Evolutionary conservation across 2,113 vertebrate genomes (phyloP), one percentile per base, ranked within the genome.

Genomic region (Apeltes quadracus): DNA sequence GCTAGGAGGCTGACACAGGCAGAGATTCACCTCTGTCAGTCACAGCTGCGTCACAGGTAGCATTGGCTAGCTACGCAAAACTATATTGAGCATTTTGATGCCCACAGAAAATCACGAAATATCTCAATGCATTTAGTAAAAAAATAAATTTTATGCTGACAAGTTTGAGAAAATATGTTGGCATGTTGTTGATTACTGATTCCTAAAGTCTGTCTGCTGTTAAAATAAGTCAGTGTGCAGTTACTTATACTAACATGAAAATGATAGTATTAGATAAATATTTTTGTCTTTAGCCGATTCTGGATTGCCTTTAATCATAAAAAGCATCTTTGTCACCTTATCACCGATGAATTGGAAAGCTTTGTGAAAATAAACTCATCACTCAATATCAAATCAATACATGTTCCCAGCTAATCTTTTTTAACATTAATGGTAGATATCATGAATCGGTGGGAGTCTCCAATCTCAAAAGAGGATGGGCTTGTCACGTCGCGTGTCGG

Each of bases 11-110:
- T 66, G 54, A 78, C 46, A 61, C 54, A 55, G 55, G 58, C 39
- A 58, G 46, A 59, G 38, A 53, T n/a, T 82, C 73, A 88, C 71
- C 61, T 82, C 79, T 63, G 50, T 34, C 73, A 78, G 59, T 68
- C n/a, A n/a, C n/a, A n/a, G n/a, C n/a, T n/a, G n/a, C n/a, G n/a
- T n/a, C n/a, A n/a, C n/a, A n/a, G n/a, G n/a, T n/a, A n/a, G n/a
- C n/a, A n/a, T n/a, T n/a, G n/a, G n/a, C n/a, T n/a, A n/a, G n/a
- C n/a, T n/a, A n/a, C n/a, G n/a, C n/a, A n/a, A n/a, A 50, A n/a
- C 2, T 25, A 41, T 14, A 4, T 18, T 27, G 16, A 56, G 22
- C 12, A 48, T 38, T 38, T 12, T 22, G 13, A 61, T 41, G 5
- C 23, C 10, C 13, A 22, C 18, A 56, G 10, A 18, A 18, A 27